Base-by-base conservation (phyloP, 30 jellyfish, hydroid and myxozoan genomes). In the Clytia hemisphaerica region DNA sequence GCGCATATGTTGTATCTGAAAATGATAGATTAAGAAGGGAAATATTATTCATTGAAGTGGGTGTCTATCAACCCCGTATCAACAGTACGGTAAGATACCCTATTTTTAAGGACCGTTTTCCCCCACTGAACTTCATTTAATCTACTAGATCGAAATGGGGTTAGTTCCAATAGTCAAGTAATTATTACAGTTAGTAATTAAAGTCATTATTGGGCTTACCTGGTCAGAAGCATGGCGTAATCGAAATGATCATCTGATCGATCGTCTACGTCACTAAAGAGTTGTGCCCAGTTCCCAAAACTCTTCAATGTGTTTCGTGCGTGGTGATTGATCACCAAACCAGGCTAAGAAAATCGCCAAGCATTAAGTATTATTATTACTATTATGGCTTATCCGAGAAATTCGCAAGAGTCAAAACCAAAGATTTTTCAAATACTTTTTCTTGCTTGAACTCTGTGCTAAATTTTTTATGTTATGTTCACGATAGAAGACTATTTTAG, bases 1-100 rank as follows among this genome's bases (percentile, higher is more conserved):
- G 99, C 99, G 73, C 99, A 91, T 45, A 91, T 82, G 67, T 90
- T 82, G 94, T 90, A 90, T 83, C 98, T 90, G 58, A 24, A 72
- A 61, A 33, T 24, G 16, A 35, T 36, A 14, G 27, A 37, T 10
- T 9, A 18, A 37, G 0, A 34, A 12, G n/a, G 54, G 54, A 12
- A 42, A 16, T 42, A 42, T 42, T 21, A 42, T 42, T 42, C 54
- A 42, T 42, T 42, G 0, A 16, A 16, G 0, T 42, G 14, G 14
- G 19, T 0, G 14, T 42, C 19, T 42, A 12, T 16, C 14, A 42
- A 12, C 10, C 10, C n/a, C n/a, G 53, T 40, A 16, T 7, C 53
- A 40, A 40, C 15, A 40, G 15, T 40, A 40, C n/a, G 53, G 53
- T 7, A 40, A 40, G n/a, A n/a, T n/a, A n/a, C n/a, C n/a, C n/a